Base-by-base conservation (phyloP, 2,888 invertebrate genomes). In the Cephus spinipes region DNA sequence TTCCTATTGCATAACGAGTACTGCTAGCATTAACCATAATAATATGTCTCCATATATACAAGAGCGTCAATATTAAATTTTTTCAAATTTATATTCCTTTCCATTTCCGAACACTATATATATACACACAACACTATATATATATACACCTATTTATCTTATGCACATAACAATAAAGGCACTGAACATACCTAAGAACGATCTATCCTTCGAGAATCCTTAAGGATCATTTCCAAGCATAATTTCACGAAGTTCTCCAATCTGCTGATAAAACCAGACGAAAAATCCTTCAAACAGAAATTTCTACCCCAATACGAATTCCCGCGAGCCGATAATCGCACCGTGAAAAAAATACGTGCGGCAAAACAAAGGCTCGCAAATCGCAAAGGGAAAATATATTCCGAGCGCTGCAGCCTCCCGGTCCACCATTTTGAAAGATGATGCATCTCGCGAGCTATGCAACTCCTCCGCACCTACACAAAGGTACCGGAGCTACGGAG, bases 341-440 rank as follows among this genome's bases (percentile, higher is more conserved):
- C 55, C 2, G 23, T 15, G 23, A 15, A 23, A 55, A 23, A 55
- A 55, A 9, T 9, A 6, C 23, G 1, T 2, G 55, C 6, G 9
- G 55, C 9, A 23, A 55, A 55, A 55, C 55, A 55, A 55, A 55
- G 55, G 0, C 23, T 23, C 23, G 23, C 23, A 55, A 55, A 3
- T 55, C 23, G 9, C 23, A 23, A 9, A 2, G 4, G 3, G 12
- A 12, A 36, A 23, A 55, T 55, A 55, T 55, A 55, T 15, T 9
- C 23, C 40, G 23, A 23, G 23, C 40, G 9, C 0, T 23, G 23
- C 55, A 23, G 55, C 9, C 9, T 55, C 23, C 55, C 55, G 55
- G 55, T 23, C 86, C 89, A 86, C 90, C 90, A 90, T 90, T 90
- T 90, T 90, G 87, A 85, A 87, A 84, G 85, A 86, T 83, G 86